A percentile compares a stretch with the other conserved stretches of the same genome.
phyloP scores from a whole-genome alignment of 2,888 invertebrate genomes.

The Balanococcus diminutus region DNA sequence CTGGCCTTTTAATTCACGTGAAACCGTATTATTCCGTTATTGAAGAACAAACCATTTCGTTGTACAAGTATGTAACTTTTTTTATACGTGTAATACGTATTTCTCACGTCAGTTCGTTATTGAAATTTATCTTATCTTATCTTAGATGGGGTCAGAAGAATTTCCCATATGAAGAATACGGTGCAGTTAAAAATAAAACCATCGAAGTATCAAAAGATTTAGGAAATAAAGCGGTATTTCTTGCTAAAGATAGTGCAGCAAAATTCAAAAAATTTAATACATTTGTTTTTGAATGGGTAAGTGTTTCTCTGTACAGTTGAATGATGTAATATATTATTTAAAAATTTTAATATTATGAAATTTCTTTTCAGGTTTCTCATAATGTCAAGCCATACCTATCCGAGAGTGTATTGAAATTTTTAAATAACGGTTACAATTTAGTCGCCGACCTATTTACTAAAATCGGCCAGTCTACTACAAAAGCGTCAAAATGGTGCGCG shows the following conservation, averaged over 20 bases:
- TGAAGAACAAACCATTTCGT: constrained; percentile 23
- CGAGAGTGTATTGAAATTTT: constrained; percentile 19
- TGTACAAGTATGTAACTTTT: constrained; percentile 31
- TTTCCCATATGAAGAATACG: constrained; percentile 45
- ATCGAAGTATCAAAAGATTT: constrained; percentile 14
- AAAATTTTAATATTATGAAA: not conserved
- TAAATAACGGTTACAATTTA: not conserved
- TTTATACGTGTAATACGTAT: not conserved
- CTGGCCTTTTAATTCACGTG: constrained; percentile 37
- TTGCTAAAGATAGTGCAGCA: not conserved
- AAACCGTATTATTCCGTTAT: constrained; percentile 44
- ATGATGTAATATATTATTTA: no score
- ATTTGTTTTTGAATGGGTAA: constrained; percentile 23
- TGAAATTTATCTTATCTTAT: not conserved
- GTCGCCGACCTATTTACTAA: not conserved
- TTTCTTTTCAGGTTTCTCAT: constrained; percentile 10
- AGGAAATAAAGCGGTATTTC: not conserved
- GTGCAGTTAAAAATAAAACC: constrained; percentile 41
- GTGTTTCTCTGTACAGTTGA: not conserved
- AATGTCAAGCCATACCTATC: constrained; percentile 29
- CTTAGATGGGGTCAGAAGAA: constrained; percentile 47
- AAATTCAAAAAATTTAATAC: not conserved
- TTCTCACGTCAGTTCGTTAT: not conserved
- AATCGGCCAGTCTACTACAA: not conserved
- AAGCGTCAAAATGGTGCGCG: constrained; percentile 17